Percentiles rank a stretch among this genome's conserved stretches.
Evolutionary conservation across 2,797 vertebrate genomes (phyloP).

Genomic region (Phataginus tetradactyla): DNA sequence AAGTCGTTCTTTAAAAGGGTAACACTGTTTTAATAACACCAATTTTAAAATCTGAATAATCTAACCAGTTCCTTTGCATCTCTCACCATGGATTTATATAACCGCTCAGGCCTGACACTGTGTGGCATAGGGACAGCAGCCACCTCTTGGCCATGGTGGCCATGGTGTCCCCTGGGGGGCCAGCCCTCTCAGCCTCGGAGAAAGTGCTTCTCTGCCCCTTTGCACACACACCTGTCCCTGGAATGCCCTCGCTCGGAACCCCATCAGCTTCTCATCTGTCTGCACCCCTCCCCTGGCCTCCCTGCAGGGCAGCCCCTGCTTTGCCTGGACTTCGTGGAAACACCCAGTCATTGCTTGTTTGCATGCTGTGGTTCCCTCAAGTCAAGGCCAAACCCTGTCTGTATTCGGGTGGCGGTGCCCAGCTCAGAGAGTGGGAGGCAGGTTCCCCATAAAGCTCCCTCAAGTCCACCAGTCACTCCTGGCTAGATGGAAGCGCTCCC

Average conservation of each 20-base stretch:
- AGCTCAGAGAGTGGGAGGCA: no score
- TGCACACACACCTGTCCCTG: neutral
- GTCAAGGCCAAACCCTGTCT: neutral
- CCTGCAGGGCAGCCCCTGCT: neutral
- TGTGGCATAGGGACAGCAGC: accelerated
- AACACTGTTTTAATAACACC: accelerated
- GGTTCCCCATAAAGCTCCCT: neutral
- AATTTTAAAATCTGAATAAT: neutral
- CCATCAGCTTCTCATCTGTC: accelerated
- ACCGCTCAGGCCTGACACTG: accelerated
- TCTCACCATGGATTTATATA: neutral
- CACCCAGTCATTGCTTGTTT: neutral
- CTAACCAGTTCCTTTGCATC: no score
- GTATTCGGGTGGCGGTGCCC: accelerated
- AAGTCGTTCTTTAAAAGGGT: neutral
- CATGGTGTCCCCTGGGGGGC: accelerated
- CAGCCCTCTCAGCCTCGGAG: neutral
- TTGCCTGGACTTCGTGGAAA: neutral
- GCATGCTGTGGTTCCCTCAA: accelerated
- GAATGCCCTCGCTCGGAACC: neutral
- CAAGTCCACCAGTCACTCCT: neutral
- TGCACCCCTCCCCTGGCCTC: neutral
- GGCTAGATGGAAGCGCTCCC: neutral
- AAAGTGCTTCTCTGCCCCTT: neutral
- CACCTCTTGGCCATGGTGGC: accelerated